Conservation (phyloP, 2,113 vertebrate genomes). For the Pachyramphus minor region DNA sequence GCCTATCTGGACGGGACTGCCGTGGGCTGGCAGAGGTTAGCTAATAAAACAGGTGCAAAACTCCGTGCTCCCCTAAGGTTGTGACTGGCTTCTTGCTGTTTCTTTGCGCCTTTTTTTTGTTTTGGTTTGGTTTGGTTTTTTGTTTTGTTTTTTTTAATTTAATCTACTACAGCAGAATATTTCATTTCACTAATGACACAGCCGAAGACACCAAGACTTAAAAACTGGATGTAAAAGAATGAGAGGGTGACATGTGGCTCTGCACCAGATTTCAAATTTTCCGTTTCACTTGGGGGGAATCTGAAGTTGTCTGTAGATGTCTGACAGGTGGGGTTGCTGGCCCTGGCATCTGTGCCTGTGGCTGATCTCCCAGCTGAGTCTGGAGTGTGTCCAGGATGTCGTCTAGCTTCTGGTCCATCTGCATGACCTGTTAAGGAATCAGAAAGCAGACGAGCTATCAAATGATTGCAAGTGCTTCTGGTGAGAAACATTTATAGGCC, state of each 20-base stretch:
- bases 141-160: not conserved
- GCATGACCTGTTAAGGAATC: slow-evolving; percentile 51
- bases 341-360: not conserved
- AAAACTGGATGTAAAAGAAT: fast-evolving
- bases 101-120: not conserved
- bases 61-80: not conserved
- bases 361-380: slow-evolving; percentile 7
- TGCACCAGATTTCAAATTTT: not conserved
- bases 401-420: slow-evolving; percentile 71
- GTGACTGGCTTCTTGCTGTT: not conserved
- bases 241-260: not conserved
- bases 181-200: not conserved
- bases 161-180: not conserved
- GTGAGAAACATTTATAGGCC: not conserved
- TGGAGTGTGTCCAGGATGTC: slow-evolving; percentile 51
- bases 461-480: not conserved
- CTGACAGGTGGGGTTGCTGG: not conserved
- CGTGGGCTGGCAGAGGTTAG: not conserved
- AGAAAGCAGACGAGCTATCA: slow-evolving; percentile 1
- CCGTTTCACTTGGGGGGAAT: not conserved
- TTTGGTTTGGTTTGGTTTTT: not conserved
- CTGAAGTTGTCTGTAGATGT: not conserved
- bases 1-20: not conserved
- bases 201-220: not conserved
- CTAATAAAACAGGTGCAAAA: slow-evolving; percentile 24